phyloP scores from a whole-genome alignment of 2,888 invertebrate genomes.

The Plagiodera versicolora region DNA sequence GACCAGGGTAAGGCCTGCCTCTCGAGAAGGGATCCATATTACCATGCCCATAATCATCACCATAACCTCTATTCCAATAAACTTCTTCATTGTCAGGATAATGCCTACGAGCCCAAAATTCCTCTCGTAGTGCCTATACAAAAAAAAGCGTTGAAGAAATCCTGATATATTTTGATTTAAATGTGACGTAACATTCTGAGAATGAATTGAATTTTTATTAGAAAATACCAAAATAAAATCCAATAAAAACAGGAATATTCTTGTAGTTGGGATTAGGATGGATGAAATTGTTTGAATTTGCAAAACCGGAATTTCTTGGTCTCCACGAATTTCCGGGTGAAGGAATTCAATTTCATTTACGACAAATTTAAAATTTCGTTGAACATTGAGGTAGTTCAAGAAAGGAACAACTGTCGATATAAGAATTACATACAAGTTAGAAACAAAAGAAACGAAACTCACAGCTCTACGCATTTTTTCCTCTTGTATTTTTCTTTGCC shows the following conservation, averaged over 20 bases:
- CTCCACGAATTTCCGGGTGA: slow-evolving; percentile 34
- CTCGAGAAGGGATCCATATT: slow-evolving; percentile 61
- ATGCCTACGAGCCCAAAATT: slow-evolving; percentile 68
- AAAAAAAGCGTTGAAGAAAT: slow-evolving; percentile 3
- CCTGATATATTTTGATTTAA: no score
- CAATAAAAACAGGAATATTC: no score
- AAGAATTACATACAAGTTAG: background rate
- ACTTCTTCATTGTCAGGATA: slow-evolving; percentile 72
- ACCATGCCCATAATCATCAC: slow-evolving; percentile 72
- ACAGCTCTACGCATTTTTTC: slow-evolving; percentile 82
- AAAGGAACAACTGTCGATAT: slow-evolving; percentile 40
- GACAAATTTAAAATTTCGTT: slow-evolving; percentile 40
- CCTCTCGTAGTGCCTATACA: slow-evolving; percentile 63
- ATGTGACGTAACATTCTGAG: no score
- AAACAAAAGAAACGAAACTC: slow-evolving; percentile 40
- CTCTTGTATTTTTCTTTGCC: slow-evolving; percentile 81
- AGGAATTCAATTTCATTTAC: slow-evolving; percentile 32
- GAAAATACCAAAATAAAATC: no score
- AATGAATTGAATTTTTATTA: no score
- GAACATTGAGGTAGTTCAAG: slow-evolving; percentile 32
- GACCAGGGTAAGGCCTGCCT: slow-evolving; percentile 52
- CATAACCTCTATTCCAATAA: slow-evolving; percentile 84
- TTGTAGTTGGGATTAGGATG: background rate
- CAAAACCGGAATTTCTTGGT: slow-evolving; percentile 36
- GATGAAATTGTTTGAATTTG: slow-evolving; percentile 29